Evolutionary conservation across 2,113 vertebrate species (phyloP).

Genomic region (Colistium nudipinnis): DNA sequence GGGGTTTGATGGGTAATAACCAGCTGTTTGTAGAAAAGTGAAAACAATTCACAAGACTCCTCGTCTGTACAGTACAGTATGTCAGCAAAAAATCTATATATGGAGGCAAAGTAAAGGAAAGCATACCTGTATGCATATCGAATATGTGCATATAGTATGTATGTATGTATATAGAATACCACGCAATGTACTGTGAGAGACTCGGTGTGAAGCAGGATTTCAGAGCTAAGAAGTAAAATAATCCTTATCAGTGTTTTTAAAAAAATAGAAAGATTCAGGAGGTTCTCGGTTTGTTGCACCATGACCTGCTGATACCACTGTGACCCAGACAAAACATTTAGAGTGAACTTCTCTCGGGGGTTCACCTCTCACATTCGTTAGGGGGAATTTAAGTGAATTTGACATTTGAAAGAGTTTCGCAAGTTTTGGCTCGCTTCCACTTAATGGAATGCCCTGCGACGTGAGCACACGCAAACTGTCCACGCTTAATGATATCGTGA

Average conservation of each 20-base stretch:
- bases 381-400: neutral
- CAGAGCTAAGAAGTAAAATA: neutral
- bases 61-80: conserved; percentile 18
- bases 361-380: neutral
- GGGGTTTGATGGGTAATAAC: neutral
- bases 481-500: neutral
- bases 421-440: neutral
- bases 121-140: too few species aligned
- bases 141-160: too few species aligned
- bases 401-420: neutral
- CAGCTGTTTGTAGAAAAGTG: conserved; percentile 28
- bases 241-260: conserved; percentile 2
- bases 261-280: neutral
- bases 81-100: conserved; percentile 20
- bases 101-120: neutral
- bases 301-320: neutral
- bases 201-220: conserved; percentile 22
- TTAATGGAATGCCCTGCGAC: neutral
- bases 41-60: too few species aligned
- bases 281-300: conserved; percentile 16
- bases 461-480: neutral
- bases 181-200: conserved; percentile 5
- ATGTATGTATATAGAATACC: conserved; percentile 7
- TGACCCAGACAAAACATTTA: conserved; percentile 32
- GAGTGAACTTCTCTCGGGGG: neutral